Conservation (phyloP, 2,888 invertebrate genomes). For the Drosophila paramelanica region DNA sequence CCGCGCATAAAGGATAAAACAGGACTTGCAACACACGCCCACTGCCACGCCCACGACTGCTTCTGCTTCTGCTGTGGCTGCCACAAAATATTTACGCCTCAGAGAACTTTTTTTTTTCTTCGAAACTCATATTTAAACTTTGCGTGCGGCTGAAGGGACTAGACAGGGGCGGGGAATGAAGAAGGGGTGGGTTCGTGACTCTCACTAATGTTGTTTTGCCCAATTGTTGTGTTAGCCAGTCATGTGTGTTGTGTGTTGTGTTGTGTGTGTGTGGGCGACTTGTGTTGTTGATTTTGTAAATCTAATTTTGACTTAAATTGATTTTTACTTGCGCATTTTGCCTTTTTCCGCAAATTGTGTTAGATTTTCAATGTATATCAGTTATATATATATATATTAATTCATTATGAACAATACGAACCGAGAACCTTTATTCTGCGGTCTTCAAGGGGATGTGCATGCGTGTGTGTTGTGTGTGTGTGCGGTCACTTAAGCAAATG, state of each 20-base stretch:
- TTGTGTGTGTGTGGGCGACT: conserved; percentile 31
- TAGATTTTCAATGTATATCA: not conserved
- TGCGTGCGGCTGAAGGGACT: conserved; percentile 35
- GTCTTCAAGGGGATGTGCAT: conserved; percentile 5
- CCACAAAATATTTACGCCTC: conserved; percentile 80
- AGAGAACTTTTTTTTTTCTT: conserved; percentile 61
- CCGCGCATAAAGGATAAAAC: conserved; percentile 76
- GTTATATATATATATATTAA: not conserved
- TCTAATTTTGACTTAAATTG: conserved; percentile 79
- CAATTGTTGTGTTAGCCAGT: conserved; percentile 31
- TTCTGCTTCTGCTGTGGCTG: conserved; percentile 13
- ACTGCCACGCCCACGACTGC: not conserved
- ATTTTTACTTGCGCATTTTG: conserved; percentile 60
- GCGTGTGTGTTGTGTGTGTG: conserved; percentile 9
- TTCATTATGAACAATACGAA: not conserved
- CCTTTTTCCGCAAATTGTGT: not conserved
- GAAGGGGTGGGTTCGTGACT: conserved; percentile 4
- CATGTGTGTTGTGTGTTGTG: conserved; percentile 43
- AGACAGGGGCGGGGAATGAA: not conserved
- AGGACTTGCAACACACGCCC: not conserved
- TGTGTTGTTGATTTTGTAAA: conserved; percentile 76
- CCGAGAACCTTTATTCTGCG: not conserved
- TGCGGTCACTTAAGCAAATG: not conserved
- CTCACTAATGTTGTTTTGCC: conserved; percentile 39
- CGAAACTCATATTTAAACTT: conserved; percentile 79